Conservation (phyloP, 2,113 vertebrate species). For the Neogobius melanostomus region DNA sequence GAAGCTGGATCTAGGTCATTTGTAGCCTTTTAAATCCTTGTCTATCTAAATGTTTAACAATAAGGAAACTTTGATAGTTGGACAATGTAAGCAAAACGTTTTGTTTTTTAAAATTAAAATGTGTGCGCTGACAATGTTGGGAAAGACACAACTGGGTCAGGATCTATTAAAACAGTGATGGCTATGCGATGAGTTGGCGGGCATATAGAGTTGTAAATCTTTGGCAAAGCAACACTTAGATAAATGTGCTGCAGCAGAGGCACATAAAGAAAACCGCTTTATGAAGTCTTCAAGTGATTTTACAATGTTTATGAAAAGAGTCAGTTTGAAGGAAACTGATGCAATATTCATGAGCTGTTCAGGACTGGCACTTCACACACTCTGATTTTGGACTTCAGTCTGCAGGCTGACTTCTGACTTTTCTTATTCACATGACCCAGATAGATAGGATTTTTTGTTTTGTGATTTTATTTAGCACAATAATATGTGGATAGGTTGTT, state of each 20-base stretch:
- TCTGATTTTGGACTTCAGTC: conserved; percentile 24
- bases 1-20: too few relatives aligned
- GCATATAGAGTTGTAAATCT: conserved; percentile 5
- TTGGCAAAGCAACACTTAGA: not conserved
- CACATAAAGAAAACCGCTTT: conserved; percentile 29
- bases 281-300: conserved; percentile 54
- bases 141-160: conserved; percentile 2
- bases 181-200: not conserved
- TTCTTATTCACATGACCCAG: not conserved
- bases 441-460: not conserved
- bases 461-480: too few relatives aligned
- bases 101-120: not conserved
- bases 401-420: conserved; percentile 5
- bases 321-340: conserved; percentile 46
- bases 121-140: not conserved
- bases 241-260: not conserved
- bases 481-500: not conserved
- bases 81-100: too few relatives aligned
- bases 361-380: conserved; percentile 8
- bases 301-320: conserved; percentile 55
- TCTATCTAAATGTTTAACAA: too few relatives aligned
- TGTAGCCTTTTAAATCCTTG: too few relatives aligned
- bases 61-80: not conserved
- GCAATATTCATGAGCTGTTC: conserved; percentile 54
- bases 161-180: not conserved